Base-by-base conservation (phyloP, 1,140 invertebrate species). In the Scaptomyza montana region DNA sequence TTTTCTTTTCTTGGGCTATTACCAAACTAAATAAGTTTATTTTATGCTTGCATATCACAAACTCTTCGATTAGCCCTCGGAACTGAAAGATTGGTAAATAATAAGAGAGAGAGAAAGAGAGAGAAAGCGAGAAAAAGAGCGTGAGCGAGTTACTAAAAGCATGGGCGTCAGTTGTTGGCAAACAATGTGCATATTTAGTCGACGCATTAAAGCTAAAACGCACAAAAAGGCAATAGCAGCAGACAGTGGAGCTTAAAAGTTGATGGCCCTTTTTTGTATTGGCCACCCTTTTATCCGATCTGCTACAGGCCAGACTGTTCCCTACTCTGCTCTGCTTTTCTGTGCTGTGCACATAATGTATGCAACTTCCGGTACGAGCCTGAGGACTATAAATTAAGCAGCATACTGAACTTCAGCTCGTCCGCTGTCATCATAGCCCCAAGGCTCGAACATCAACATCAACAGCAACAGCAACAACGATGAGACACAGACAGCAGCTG, bases 131-230 rank as follows among this genome's bases (percentile, higher is more conserved):
- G 21, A 25, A 25, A 25, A 25, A 25, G 3, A 4, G 21, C 3
- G 3, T 45, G 19, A 33, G 28, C 47, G 53, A 39, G 36, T 12
- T 60, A 59, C 60, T 82, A 68, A 56, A 46, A 67, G 71, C 69
- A 45, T 54, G 75, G 72, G 46, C 77, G 46, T 49, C 73, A 70
- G 69, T 73, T 77, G 74, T 64, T 81, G 68, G 49, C 85, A 67
- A 75, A 74, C 76, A 66, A 75, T 57, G 80, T 86, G 81, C 78
- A 86, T 85, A 77, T 80, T 80, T 80, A 85, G 77, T 55, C 59
- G 43, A 57, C 50, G 64, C 71, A 86, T 85, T 86, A 86, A 85
- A 86, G 81, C 69, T 46, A 19, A 69, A 46, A 73, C 47, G 28
- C 36, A 77, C 30, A 36, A 33, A 43, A 41, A 62, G 39, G 54